Base-by-base conservation (phyloP, 2,888 invertebrate genomes). In the Argyra leucocephala region DNA sequence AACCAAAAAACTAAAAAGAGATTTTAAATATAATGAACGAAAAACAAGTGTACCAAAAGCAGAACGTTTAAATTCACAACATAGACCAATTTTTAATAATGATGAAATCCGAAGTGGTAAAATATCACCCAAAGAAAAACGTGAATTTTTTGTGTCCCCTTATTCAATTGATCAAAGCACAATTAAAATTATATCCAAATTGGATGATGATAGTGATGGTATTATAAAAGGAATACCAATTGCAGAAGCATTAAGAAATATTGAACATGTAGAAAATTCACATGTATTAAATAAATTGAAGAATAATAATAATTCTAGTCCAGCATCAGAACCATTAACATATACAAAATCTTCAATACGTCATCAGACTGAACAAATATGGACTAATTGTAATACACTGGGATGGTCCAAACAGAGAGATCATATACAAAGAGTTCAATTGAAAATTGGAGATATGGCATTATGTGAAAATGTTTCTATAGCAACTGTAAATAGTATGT, bases 401-500 rank as follows among this genome's bases (percentile, higher is more conserved):
- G 92, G 93, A 21, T 93, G 93, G 93, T 88, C 89, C 0, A 84
- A 90, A 72, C 91, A 90, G 75, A 84, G 91, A 67, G 92, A 92
- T 73, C 86, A 91, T 74, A 76, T 93, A 72, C 91, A 92, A 76
- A 82, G 93, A 67, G 86, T 92, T 6, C 91, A 92, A 74, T 82
- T 93, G 18, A 85, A 86, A 71, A 83, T 88, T 48, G 88, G 86
- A 64, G 83, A 87, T 48, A 92, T 91, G 90, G 88, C 88, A 67
- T 87, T 85, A 26, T 93, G 93, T 74, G 90, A 92, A 74, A 92
- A 93, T 76, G 86, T 90, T 66, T 92, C 91, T 75, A 91, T 92
- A 70, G 87, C 90, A 5, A 89, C 88, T 36, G 87, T 88, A 3
- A 92, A 93, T 74, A 89, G 90, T 70, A 83, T 93, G 71, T 93